Conservation (phyloP, 2,113 vertebrate genomes). For the Sakesphorus luctuosus region DNA sequence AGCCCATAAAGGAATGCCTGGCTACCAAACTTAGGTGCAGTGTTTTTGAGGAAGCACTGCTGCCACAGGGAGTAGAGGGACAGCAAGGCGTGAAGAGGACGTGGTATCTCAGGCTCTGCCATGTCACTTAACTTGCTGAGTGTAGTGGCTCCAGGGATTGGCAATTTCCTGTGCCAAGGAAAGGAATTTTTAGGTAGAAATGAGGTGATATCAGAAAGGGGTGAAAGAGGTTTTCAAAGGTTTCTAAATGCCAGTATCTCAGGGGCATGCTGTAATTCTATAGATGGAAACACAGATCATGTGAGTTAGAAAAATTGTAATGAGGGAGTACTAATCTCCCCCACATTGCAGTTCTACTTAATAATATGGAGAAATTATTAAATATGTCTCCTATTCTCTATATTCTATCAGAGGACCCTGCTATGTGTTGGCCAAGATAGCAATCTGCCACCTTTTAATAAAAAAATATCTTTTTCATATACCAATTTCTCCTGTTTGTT, state of each 20-base stretch:
- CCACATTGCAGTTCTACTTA: neutral
- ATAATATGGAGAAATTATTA: neutral
- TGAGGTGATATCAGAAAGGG: neutral
- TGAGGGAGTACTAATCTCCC: neutral
- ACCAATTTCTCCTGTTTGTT: neutral
- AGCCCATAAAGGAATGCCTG: neutral
- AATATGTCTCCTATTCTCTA: neutral
- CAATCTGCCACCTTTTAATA: neutral
- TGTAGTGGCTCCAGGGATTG: neutral
- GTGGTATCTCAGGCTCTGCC: neutral
- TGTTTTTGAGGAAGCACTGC: neutral
- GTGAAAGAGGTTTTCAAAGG: neutral
- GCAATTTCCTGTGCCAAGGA: neutral
- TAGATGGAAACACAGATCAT: neutral
- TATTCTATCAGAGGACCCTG: neutral
- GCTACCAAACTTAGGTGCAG: neutral
- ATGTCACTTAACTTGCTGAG: neutral
- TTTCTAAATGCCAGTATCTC: neutral
- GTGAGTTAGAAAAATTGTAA: neutral
- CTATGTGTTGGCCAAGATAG: neutral
- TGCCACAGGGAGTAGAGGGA: neutral
- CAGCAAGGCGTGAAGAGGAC: neutral
- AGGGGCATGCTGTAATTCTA: neutral
- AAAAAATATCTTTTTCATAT: neutral
- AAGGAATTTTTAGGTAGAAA: neutral